Percentiles rank a stretch among this genome's conserved stretches.
These are phyloP conservation scores for Serrognathus titanus DNA, from an alignment of 2,888 invertebrate genomes.

Conservation along the genomic window DNA sequence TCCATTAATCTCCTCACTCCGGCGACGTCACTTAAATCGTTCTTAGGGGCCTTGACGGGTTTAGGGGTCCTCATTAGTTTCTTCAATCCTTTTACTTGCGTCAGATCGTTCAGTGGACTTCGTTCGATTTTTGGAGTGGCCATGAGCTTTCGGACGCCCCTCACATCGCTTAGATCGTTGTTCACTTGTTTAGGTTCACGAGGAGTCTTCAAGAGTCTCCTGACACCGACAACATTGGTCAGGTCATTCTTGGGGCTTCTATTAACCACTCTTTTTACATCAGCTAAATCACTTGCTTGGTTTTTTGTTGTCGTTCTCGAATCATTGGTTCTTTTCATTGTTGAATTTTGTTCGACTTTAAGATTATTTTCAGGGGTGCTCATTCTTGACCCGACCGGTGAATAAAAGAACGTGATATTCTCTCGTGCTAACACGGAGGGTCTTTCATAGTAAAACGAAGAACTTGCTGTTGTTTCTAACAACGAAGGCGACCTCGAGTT, in stretches of 20 bases:
- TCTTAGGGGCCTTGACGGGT: conserved; percentile 29
- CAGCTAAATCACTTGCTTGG: no score
- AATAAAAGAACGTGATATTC: no score
- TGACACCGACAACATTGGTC: conserved; percentile 30
- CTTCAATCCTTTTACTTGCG: conserved; percentile 39
- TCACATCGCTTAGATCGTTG: conserved; percentile 48
- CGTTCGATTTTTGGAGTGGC: neutral
- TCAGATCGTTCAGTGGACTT: conserved; percentile 37
- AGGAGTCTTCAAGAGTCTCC: conserved; percentile 28
- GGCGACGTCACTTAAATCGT: conserved; percentile 47
- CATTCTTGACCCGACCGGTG: no score
- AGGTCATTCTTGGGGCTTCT: conserved; percentile 34
- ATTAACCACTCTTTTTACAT: conserved; percentile 8
- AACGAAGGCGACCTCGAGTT: no score
- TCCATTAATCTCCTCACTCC: conserved; percentile 48
- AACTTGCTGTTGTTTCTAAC: no score
- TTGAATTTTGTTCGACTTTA: no score
- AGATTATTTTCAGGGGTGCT: no score
- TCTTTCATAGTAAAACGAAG: no score
- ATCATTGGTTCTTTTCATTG: no score
- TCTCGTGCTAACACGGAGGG: no score
- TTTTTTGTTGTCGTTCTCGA: no score
- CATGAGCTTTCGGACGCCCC: conserved; percentile 31
- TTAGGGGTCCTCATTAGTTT: conserved; percentile 36
- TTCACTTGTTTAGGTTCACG: conserved; percentile 26